A percentile compares a stretch with the other conserved stretches of the same genome.
phyloP scores from a whole-genome alignment of 2,888 invertebrate species.

The Drosophila ustulata region DNA sequence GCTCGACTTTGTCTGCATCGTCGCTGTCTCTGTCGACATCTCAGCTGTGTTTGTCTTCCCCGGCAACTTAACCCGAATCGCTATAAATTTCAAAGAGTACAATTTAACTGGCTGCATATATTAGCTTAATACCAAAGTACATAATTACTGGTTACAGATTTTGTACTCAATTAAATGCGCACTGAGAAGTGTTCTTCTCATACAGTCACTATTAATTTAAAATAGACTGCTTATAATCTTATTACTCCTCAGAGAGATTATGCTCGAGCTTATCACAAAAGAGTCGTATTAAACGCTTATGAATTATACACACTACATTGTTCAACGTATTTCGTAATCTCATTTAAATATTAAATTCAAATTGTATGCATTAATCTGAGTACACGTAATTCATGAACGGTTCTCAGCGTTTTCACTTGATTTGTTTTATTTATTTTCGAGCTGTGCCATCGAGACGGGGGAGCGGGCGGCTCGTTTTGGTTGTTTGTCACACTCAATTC shows the following conservation, averaged over 20 bases:
- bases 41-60: constrained; percentile 15
- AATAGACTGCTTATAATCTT: not conserved
- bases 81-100: constrained; percentile 27
- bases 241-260: not conserved
- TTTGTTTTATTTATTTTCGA: constrained; percentile 7
- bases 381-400: not conserved
- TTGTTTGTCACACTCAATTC: constrained; percentile 54
- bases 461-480: constrained; percentile 10
- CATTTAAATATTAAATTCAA: not conserved
- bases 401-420: not conserved
- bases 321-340: not conserved
- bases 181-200: too few relatives aligned
- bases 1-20: constrained; percentile 16
- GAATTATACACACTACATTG: not conserved
- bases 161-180: constrained; percentile 19
- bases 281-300: not conserved
- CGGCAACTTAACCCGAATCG: constrained; percentile 1
- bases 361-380: not conserved
- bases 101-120: not conserved
- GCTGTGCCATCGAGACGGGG: constrained; percentile 1
- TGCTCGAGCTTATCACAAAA: not conserved
- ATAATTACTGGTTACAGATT: constrained; percentile 25
- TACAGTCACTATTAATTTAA: too few relatives aligned
- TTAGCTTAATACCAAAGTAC: constrained; percentile 20
- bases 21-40: not conserved